Percentiles rank a stretch among this genome's conserved stretches.
Conservation (phyloP, 2,113 vertebrate genomes). For the Oryctolagus cuniculus region DNA sequence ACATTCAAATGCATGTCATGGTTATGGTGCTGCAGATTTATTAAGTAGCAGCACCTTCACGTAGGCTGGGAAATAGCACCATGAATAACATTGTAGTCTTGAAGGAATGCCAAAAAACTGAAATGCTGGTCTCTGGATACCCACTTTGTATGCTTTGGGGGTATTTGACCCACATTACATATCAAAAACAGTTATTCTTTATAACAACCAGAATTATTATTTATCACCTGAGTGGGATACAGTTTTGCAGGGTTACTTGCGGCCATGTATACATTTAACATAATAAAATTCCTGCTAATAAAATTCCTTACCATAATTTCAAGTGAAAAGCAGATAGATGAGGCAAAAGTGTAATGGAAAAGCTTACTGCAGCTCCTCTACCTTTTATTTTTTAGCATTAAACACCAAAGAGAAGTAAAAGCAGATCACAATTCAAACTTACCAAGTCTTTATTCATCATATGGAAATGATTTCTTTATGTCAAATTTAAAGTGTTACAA, state of each 20-base stretch:
- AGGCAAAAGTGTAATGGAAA: conserved; percentile 42
- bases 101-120: conserved; percentile 8
- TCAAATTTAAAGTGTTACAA: background rate
- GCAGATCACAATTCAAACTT: background rate
- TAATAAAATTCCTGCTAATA: background rate
- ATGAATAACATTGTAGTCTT: conserved; percentile 18
- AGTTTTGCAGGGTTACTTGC: conserved; percentile 46
- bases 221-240: background rate
- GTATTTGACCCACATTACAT: conserved; percentile 34
- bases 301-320: conserved; percentile 43
- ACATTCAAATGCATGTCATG: conserved; percentile 53
- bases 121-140: background rate
- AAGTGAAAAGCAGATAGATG: conserved; percentile 3
- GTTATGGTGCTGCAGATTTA: conserved; percentile 62
- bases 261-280: background rate
- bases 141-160: background rate
- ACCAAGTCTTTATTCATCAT: background rate
- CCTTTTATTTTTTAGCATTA: background rate
- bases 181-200: conserved; percentile 15
- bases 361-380: background rate
- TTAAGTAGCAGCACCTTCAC: conserved; percentile 56
- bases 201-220: conserved; percentile 9
- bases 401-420: background rate
- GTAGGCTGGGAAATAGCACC: conserved; percentile 37
- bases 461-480: background rate